These are phyloP conservation scores for Artemia franciscana DNA, from an alignment of 1,140 invertebrate genomes.

Conservation along the genomic window DNA sequence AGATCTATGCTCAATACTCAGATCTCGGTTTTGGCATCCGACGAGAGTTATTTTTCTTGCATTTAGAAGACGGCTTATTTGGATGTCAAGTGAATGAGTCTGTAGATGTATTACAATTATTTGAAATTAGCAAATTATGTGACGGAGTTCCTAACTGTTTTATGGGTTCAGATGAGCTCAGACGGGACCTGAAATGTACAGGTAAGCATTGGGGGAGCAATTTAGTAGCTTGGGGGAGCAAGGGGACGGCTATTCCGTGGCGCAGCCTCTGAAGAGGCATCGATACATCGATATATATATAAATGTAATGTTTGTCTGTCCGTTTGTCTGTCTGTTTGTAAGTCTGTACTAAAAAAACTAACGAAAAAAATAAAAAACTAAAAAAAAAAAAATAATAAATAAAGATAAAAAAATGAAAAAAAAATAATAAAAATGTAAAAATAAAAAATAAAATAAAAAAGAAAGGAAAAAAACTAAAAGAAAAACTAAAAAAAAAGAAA, in stretches of 20 bases:
- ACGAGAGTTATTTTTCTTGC: slow-evolving; percentile 82
- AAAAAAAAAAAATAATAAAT: too few relatives aligned
- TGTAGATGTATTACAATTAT: slow-evolving; percentile 73
- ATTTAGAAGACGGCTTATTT: slow-evolving; percentile 88
- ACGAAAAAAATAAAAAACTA: too few relatives aligned
- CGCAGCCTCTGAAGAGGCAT: too few relatives aligned
- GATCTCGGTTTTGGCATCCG: slow-evolving; percentile 29
- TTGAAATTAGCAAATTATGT: slow-evolving; percentile 80
- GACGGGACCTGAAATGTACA: slow-evolving; percentile 72
- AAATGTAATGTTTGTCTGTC: too few relatives aligned
- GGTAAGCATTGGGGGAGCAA: slow-evolving; percentile 44
- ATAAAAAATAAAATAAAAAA: too few relatives aligned
- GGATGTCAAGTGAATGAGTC: slow-evolving; percentile 91
- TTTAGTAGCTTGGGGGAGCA: not conserved
- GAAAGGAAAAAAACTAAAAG: too few relatives aligned
- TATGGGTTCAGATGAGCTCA: slow-evolving; percentile 68
- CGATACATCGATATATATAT: too few relatives aligned
- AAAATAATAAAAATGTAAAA: too few relatives aligned
- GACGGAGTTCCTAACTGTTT: slow-evolving; percentile 72
- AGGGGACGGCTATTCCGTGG: not conserved
- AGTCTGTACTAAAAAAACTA: too few relatives aligned
- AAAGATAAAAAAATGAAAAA: too few relatives aligned
- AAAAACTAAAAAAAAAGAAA: too few relatives aligned
- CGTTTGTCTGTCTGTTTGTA: too few relatives aligned
- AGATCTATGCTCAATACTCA: not conserved